Percentiles rank a stretch among this genome's conserved stretches.
phyloP scores from a whole-genome alignment of 1,140 invertebrate genomes.

The Drosophila varians region DNA sequence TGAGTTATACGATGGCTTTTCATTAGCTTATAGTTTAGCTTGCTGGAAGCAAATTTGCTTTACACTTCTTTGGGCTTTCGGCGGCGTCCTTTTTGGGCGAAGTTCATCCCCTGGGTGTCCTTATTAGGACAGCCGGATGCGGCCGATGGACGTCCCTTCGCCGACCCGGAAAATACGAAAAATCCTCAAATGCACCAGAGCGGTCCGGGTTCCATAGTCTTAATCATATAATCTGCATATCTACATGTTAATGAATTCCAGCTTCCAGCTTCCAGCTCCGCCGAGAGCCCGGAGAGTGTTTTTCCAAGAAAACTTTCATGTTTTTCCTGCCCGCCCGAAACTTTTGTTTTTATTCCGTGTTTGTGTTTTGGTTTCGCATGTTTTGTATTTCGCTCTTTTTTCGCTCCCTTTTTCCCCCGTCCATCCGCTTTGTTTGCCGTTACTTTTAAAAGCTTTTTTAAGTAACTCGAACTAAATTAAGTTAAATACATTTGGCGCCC shows the following conservation, averaged over 20 bases:
- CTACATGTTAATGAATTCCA: constrained; percentile 73
- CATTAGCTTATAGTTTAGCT: constrained; percentile 72
- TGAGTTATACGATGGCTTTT: constrained; percentile 28
- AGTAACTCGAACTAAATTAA: constrained; percentile 79
- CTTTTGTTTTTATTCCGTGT: constrained; percentile 30
- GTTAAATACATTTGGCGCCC: constrained; percentile 64
- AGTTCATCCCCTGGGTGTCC: not conserved
- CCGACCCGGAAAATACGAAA: not conserved
- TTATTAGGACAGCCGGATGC: constrained; percentile 10
- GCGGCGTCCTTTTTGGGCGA: not conserved
- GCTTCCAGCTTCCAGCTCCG: not conserved
- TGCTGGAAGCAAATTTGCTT: not conserved
- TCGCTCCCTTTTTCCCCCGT: constrained; percentile 18
- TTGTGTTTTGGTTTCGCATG: constrained; percentile 38
- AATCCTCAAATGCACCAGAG: not conserved
- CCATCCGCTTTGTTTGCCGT: constrained; percentile 42
- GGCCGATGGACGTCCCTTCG: not conserved
- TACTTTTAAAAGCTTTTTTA: constrained; percentile 81
- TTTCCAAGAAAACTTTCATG: not conserved
- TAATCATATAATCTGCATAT: constrained; percentile 80
- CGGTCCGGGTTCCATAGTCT: constrained; percentile 38
- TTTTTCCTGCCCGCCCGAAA: constrained; percentile 5
- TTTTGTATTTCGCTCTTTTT: constrained; percentile 10
- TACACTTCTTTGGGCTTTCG: not conserved
- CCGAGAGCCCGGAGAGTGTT: not conserved